Percentiles rank a stretch among this genome's conserved stretches.
Conservation (phyloP, 2,888 invertebrate genomes). For the Pachymerium ferrugineum region DNA sequence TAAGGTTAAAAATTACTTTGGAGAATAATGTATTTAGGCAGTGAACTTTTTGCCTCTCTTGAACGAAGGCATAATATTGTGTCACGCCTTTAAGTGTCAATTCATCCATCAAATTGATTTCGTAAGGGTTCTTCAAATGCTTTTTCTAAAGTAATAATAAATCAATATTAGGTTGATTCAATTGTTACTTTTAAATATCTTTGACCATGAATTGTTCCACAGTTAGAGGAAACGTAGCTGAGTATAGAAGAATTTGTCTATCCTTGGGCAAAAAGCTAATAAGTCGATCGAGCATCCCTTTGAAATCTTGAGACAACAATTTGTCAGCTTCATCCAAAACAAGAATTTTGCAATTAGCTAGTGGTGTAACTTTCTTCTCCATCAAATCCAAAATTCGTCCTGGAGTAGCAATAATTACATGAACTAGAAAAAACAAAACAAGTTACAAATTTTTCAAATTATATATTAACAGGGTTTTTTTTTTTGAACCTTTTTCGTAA, state of each 20-base stretch:
- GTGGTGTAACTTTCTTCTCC: slow-evolving; percentile 92
- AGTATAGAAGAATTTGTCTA: slow-evolving; percentile 96
- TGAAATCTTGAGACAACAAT: slow-evolving; percentile 96
- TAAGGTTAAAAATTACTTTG: slow-evolving; percentile 59
- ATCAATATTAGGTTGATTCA: background rate
- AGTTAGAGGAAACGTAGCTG: slow-evolving; percentile 97
- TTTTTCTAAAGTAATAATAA: slow-evolving; percentile 59
- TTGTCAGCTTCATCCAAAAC: slow-evolving; percentile 99
- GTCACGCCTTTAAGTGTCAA: slow-evolving; percentile 98
- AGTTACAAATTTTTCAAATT: background rate
- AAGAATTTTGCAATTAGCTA: slow-evolving; percentile 92
- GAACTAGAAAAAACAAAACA: slow-evolving; percentile 60
- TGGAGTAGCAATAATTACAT: slow-evolving; percentile 98
- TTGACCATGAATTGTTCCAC: slow-evolving; percentile 92
- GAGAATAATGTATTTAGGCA: slow-evolving; percentile 99
- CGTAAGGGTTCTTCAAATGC: slow-evolving; percentile 94
- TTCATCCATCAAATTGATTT: slow-evolving; percentile 99
- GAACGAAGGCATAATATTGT: slow-evolving; percentile 99
- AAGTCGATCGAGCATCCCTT: slow-evolving; percentile 96
- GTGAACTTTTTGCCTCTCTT: slow-evolving; percentile 99
- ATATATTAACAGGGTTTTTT: background rate
- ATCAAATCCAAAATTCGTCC: slow-evolving; percentile 98
- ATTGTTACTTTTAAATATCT: background rate
- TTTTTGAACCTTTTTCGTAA: slow-evolving; percentile 79
- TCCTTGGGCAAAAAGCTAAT: slow-evolving; percentile 86